Evolutionary conservation across 2,113 vertebrate species (phyloP), one percentile per base, ranked within the genome.

Genomic region (Thomomys bottae): DNA sequence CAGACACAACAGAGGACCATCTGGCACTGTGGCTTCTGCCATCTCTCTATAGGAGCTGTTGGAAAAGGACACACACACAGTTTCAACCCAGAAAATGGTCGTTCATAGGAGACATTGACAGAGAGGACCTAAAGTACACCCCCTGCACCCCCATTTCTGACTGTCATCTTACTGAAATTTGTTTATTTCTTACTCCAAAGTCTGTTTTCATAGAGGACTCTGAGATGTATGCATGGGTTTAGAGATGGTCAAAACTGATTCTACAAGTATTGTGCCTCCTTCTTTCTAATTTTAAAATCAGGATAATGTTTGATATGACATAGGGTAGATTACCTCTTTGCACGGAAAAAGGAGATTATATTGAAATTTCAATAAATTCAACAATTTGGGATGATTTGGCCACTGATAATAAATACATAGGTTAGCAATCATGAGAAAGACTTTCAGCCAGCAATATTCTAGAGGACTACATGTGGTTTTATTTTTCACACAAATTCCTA

Each of bases 1-100:
- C 82, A 83, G 82, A 66, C 78, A 57, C 30, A 42, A 66, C 26
- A 9, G n/a, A n/a, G 10, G 61, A 67, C 88, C 88, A 91, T 88
- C 89, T 94, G 95, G 88, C 76, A 70, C 61, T 66, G 79, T 77
- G 63, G 28, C 23, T 72, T 71, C 66, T 83, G 66, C 57, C 72
- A 70, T 92, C n/a, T 87, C 83, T 93, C 92, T 93, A 70, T 8
- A 88, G 64, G 72, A 88, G 67, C 57, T 77, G 21, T 45, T 95
- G 36, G 45, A 36, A 86, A 91, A 80, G 12, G 40, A 34, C 3
- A 0, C 3, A 67, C 6, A 67, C 6, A 15, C 4, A 54, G 49
- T 54, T 54, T 54, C 49, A 54, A 54, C 49, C 49, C 49, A 54
- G 2, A 28, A 17, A 83, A 21, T 5, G n/a, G 36, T 14, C 23